These are phyloP conservation scores for Campoletis sonorensis DNA, from an alignment of 1,140 invertebrate species.

Conservation along the genomic window DNA sequence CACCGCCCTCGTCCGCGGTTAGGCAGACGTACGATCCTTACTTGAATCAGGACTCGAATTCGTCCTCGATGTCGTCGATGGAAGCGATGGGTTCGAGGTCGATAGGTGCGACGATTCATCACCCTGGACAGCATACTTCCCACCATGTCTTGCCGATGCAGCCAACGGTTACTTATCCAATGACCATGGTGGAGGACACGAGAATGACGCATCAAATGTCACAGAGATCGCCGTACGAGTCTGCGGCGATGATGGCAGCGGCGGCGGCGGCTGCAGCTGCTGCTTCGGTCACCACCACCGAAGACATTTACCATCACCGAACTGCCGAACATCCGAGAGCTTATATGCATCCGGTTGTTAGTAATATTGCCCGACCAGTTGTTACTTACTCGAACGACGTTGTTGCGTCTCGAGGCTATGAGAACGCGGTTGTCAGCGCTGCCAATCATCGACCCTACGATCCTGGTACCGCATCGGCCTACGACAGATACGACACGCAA, in stretches of 20 bases:
- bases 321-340: conserved; percentile 69
- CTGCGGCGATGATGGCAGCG: conserved; percentile 76
- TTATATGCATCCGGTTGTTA: conserved; percentile 71
- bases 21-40: conserved; percentile 80
- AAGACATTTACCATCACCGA: conserved; percentile 73
- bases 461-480: conserved; percentile 80
- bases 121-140: conserved; percentile 70
- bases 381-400: conserved; percentile 81
- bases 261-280: conserved; percentile 67
- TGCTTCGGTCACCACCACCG: conserved; percentile 67
- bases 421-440: conserved; percentile 76
- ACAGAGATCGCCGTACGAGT: conserved; percentile 82
- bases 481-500: conserved; percentile 84
- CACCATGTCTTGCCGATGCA: conserved; percentile 74
- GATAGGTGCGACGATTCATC: conserved; percentile 72
- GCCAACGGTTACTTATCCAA: conserved; percentile 70
- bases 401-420: conserved; percentile 77
- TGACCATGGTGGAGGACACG: conserved; percentile 75
- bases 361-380: conserved; percentile 78
- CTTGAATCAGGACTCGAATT: conserved; percentile 84
- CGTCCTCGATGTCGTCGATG: conserved; percentile 84
- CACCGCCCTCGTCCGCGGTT: conserved; percentile 73
- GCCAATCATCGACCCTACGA: conserved; percentile 80
- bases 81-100: conserved; percentile 80
- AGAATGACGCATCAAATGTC: conserved; percentile 77